These are phyloP conservation scores for Amblyopsis rosae DNA, from an alignment of 2,113 vertebrate genomes.

Conservation along the genomic window DNA sequence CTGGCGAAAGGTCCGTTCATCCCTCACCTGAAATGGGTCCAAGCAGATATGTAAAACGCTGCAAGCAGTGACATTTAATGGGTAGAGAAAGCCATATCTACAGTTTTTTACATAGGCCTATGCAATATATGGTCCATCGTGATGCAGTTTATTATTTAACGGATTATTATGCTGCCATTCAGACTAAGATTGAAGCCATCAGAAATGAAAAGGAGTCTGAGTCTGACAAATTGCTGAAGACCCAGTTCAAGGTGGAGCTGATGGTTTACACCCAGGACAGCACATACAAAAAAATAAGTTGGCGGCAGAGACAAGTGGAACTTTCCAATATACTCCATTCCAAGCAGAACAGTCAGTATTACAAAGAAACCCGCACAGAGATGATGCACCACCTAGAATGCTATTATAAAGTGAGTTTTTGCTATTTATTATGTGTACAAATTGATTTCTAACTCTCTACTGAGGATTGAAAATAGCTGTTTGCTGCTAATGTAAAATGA, in stretches of 20 bases:
- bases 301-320: constrained; percentile 3
- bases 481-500: too few relatives aligned
- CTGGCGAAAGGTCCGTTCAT: too few relatives aligned
- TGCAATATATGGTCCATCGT: background rate
- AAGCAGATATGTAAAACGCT: too few relatives aligned
- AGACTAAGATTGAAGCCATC: constrained; percentile 81
- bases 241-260: constrained; percentile 87
- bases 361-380: constrained; percentile 44
- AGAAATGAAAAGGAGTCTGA: constrained; percentile 56
- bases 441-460: too few relatives aligned
- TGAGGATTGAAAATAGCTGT: too few relatives aligned
- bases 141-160: background rate
- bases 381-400: constrained; percentile 68
- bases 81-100: too few relatives aligned
- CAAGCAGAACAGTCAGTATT: constrained; percentile 2
- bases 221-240: constrained; percentile 73
- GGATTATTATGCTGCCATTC: background rate
- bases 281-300: constrained; percentile 65
- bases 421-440: background rate
- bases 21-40: too few relatives aligned
- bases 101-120: background rate
- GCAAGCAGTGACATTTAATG: too few relatives aligned
- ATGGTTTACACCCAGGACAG: constrained; percentile 85
- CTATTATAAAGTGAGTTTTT: constrained; percentile 59
- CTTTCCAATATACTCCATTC: too few relatives aligned